phyloP scores from a whole-genome alignment of 1,140 invertebrate genomes.

The Hyles vespertilio region DNA sequence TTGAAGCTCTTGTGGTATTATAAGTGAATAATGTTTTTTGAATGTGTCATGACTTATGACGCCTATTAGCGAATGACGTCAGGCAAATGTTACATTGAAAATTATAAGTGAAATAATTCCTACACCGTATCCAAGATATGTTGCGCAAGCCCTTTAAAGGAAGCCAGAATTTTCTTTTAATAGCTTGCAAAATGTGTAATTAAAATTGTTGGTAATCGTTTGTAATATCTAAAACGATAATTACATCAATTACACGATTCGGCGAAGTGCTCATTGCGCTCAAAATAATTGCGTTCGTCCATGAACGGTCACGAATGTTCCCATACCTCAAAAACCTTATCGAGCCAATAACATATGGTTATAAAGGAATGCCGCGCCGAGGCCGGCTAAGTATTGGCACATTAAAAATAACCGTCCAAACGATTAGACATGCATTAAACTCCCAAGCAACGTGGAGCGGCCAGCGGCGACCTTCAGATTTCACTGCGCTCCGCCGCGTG shows the following conservation, averaged over 20 bases:
- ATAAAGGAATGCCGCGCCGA: slow-evolving; percentile 1
- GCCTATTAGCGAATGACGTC: no score
- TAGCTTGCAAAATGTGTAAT: no score
- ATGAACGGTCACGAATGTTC: not conserved
- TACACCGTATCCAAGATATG: no score
- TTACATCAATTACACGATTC: not conserved
- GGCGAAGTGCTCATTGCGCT: no score
- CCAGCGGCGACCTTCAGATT: slow-evolving; percentile 63
- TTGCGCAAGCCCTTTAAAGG: no score
- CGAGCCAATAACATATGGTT: slow-evolving; percentile 4
- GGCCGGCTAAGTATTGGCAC: slow-evolving; percentile 9
- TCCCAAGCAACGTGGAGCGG: slow-evolving; percentile 28
- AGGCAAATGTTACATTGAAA: no score
- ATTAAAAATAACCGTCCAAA: not conserved
- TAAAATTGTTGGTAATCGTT: not conserved
- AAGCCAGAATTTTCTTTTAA: no score
- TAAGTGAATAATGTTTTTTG: no score
- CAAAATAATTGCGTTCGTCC: no score
- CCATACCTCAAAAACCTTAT: not conserved
- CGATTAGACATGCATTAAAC: slow-evolving; percentile 6
- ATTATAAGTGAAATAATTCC: no score
- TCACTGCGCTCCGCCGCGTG: slow-evolving; percentile 36
- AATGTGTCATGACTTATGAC: no score
- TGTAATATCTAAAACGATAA: not conserved
- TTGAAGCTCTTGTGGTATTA: no score